Conservation (phyloP, 2,797 vertebrate genomes). For the Ptychobarbus kaznakovi region DNA sequence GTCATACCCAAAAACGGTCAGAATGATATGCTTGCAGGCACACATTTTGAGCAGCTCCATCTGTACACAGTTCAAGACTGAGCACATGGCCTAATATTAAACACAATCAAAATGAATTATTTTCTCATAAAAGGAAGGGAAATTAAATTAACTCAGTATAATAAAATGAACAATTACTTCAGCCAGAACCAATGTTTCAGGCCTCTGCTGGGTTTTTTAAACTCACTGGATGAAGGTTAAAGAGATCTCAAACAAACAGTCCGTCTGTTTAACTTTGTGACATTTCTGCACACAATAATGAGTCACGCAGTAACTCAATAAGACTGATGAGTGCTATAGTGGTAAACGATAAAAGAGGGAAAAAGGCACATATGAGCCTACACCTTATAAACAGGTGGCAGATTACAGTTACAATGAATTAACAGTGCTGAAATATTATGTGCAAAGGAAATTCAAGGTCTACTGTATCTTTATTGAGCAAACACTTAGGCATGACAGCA, state of each 20-base stretch:
- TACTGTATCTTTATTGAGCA: conserved; percentile 48
- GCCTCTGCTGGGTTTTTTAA: not conserved
- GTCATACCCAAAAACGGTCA: not conserved
- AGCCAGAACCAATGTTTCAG: not conserved
- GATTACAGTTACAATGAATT: not conserved
- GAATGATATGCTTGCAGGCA: not conserved
- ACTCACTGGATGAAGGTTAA: not conserved
- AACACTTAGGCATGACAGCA: conserved; percentile 44
- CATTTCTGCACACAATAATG: conserved; percentile 21
- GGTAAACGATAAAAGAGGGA: not conserved
- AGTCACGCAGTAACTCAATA: not conserved
- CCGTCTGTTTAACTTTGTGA: conserved; percentile 4
- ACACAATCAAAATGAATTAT: not conserved
- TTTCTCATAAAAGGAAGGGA: conserved; percentile 17
- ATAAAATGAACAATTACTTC: not conserved
- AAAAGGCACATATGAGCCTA: not conserved
- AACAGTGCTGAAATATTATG: conserved; percentile 17
- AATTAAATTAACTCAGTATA: not conserved
- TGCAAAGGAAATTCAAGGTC: conserved; percentile 49
- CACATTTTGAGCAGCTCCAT: not conserved
- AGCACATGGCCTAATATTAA: not conserved
- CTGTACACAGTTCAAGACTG: not conserved
- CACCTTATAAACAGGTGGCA: not conserved
- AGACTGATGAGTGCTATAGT: not conserved
- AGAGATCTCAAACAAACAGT: not conserved